Conservation (phyloP, 2,797 vertebrate species). For the Tiaroga cobitis region DNA sequence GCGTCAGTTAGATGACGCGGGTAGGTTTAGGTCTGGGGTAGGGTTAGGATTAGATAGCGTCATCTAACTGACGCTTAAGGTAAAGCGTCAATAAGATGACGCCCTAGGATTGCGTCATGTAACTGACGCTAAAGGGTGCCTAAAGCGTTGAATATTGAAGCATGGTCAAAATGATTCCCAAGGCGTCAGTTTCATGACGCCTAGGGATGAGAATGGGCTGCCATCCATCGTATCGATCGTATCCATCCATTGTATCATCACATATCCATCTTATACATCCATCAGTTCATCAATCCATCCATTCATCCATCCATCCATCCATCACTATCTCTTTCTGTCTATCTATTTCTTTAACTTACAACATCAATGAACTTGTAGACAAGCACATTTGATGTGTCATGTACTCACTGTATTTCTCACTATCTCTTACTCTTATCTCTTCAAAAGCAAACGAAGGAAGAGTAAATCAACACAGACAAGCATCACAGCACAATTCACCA, state of each 20-base stretch:
- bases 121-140: too few species aligned
- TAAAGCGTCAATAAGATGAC: too few species aligned
- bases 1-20: too few species aligned
- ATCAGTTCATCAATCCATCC: not conserved
- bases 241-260: not conserved
- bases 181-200: too few species aligned
- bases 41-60: too few species aligned
- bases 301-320: not conserved
- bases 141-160: too few species aligned
- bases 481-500: not conserved
- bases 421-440: not conserved
- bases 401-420: not conserved
- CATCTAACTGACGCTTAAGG: too few species aligned
- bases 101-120: too few species aligned
- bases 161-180: too few species aligned
- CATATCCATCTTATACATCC: too few species aligned
- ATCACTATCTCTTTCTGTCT: not conserved
- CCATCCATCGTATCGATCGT: not conserved
- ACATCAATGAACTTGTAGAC: not conserved
- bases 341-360: not conserved
- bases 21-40: too few species aligned
- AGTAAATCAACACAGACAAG: constrained; percentile 32
- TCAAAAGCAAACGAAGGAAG: constrained; percentile 7
- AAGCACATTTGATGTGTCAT: not conserved
- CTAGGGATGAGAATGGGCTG: too few species aligned